Conservation (phyloP, 1,140 invertebrate genomes). For the Zaprionus gabonicus region DNA sequence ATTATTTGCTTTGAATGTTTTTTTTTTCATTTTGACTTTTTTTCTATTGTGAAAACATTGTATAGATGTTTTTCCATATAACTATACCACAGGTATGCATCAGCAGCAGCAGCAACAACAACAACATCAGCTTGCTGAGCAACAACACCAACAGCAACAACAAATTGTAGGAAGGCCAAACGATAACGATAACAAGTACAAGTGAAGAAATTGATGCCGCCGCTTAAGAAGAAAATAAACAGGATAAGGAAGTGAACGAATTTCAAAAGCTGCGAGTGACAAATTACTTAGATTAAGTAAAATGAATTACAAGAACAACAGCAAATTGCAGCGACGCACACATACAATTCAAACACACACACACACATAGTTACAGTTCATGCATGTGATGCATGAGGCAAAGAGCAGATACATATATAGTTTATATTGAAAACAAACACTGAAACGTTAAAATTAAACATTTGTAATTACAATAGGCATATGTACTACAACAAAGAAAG, state of each 20-base stretch:
- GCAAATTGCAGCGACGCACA: conserved; percentile 55
- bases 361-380: conserved; percentile 42
- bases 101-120: conserved; percentile 35
- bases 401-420: conserved; percentile 48
- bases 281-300: conserved; percentile 74
- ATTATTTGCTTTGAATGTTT: background rate
- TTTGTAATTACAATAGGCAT: conserved; percentile 72
- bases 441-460: conserved; percentile 35
- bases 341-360: conserved; percentile 40
- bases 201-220: conserved; percentile 34
- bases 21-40: conserved; percentile 45
- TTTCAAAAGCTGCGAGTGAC: conserved; percentile 57
- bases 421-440: conserved; percentile 53
- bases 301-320: conserved; percentile 36
- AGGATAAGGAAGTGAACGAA: conserved; percentile 36
- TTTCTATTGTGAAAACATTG: conserved; percentile 68
- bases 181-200: conserved; percentile 65
- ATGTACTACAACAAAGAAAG: conserved; percentile 40
- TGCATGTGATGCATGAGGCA: conserved; percentile 65
- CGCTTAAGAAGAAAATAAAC: conserved; percentile 7
- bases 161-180: conserved; percentile 47
- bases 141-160: conserved; percentile 47
- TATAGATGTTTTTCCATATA: conserved; percentile 79
- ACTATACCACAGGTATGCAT: conserved; percentile 65
- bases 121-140: conserved; percentile 41